Conservation (phyloP, 2,113 vertebrate genomes). For the Diphyllodes magnificus region DNA sequence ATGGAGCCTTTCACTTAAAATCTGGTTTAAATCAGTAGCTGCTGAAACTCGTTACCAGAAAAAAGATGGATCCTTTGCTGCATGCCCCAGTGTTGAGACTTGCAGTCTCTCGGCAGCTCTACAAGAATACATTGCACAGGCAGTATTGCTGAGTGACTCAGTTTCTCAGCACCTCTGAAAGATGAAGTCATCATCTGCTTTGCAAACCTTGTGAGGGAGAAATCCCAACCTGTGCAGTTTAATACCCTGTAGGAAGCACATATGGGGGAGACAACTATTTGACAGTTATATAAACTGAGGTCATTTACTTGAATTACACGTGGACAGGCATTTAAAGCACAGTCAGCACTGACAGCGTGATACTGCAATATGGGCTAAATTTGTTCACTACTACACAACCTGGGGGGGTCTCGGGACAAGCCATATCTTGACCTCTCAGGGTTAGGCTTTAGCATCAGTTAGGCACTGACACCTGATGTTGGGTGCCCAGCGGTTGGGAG, state of each 20-base stretch:
- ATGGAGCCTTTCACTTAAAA: slow-evolving; percentile 1
- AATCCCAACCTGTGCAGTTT: not conserved
- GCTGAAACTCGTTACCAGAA: not conserved
- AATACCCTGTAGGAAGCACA: not conserved
- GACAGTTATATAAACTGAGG: not conserved
- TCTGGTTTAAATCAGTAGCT: slow-evolving; percentile 51
- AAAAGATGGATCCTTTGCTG: not conserved
- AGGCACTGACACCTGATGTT: not conserved
- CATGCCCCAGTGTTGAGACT: not conserved
- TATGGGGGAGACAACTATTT: not conserved
- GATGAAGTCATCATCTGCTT: not conserved
- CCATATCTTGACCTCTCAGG: not conserved
- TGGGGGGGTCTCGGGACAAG: fast-evolving
- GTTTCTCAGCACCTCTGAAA: not conserved
- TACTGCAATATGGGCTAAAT: not conserved
- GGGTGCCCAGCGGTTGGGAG: not conserved
- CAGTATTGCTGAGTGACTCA: not conserved
- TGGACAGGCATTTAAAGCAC: not conserved
- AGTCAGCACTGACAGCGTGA: not conserved
- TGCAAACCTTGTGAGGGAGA: not conserved
- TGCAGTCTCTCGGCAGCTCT: not conserved
- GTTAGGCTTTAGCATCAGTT: not conserved
- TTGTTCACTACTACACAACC: not conserved
- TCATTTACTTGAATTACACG: not conserved
- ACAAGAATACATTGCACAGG: not conserved